Conservation (phyloP, 2,797 vertebrate genomes). For the Sandelia bainsii region DNA sequence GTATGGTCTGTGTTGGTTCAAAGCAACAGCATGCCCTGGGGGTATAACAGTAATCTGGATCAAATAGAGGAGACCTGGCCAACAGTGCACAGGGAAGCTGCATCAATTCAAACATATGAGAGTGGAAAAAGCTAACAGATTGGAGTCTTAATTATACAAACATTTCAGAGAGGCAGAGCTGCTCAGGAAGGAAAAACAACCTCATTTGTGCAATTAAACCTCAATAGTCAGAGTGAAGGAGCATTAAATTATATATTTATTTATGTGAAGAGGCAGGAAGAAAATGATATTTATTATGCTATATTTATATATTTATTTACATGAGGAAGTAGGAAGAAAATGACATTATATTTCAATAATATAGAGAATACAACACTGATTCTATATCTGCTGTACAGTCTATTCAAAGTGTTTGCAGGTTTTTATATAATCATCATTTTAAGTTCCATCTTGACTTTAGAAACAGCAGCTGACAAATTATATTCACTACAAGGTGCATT, state of each 20-base stretch:
- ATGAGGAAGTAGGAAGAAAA: not conserved
- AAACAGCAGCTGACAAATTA: not conserved
- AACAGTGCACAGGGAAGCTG: slow-evolving; percentile 22
- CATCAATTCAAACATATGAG: slow-evolving; percentile 49
- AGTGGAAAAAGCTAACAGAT: slow-evolving; percentile 51
- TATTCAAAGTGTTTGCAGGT: not conserved
- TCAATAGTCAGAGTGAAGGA: slow-evolving; percentile 8
- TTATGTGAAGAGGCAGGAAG: slow-evolving; percentile 3
- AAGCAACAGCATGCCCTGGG: slow-evolving; percentile 13
- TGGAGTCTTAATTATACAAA: slow-evolving; percentile 63
- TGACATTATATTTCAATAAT: not conserved
- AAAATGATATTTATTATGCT: not conserved
- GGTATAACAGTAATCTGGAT: slow-evolving; percentile 40
- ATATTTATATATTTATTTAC: slow-evolving; percentile 19
- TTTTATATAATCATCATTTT: not conserved
- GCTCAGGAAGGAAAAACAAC: slow-evolving; percentile 43
- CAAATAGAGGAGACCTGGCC: slow-evolving; percentile 27
- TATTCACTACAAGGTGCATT: not conserved
- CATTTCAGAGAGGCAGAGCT: slow-evolving; percentile 37
- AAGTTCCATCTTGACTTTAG: slow-evolving; percentile 2
- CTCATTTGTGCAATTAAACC: slow-evolving; percentile 47
- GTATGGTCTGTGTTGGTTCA: slow-evolving; percentile 22
- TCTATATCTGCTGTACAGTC: not conserved
- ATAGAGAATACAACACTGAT: not conserved
- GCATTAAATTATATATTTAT: slow-evolving; percentile 19